Evolutionary conservation across 2,113 vertebrate species (phyloP), one percentile per base, ranked within the genome.

Genomic region (Cyanoramphus novaezelandiae): DNA sequence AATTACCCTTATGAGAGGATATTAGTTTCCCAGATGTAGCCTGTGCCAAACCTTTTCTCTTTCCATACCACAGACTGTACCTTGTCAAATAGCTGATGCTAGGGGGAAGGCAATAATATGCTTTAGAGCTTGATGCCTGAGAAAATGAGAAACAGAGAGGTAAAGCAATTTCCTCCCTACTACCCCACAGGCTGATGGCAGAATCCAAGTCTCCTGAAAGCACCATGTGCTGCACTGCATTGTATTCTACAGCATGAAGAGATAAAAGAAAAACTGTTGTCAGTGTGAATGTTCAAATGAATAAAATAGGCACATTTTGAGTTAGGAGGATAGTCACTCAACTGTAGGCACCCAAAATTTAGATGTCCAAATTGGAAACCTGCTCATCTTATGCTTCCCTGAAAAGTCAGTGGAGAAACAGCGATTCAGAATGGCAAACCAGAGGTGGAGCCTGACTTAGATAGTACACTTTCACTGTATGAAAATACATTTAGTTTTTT

Each of bases 191-290:
- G n/a, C 27, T 0, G 0, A 10, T 63, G 47, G 63, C 39, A 67
- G 23, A 87, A 52, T 18, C 23, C 35, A 86, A 12, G 28, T 24
- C 19, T 78, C 41, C 82, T 3, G 3, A 47, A 69, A 63, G 24
- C 19, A 20, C 2, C 0, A 0, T 25, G 41, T 88, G 33, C 47
- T 83, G 53, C 10, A 37, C 10, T 6, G 1, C 1, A 0, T 50
- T 65, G 52, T n/a, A 10, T 52, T 63, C 50, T 25, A 68, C 4
- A 37, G 33, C 39, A 24, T 2, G 14, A 6, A 1, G 6, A 75
- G n/a, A 19, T 15, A 43, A 65, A 77, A 77, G 39, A 43, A 82
- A 76, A 86, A 17, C 25, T 72, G 41, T 21, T 57, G 27, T 23
- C 27, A 44, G 5, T 18, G 14, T 63, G 69, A 91, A 37, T 55